Evolutionary conservation across 2,888 invertebrate genomes (phyloP).

Genomic region (Ochropleura plecta): DNA sequence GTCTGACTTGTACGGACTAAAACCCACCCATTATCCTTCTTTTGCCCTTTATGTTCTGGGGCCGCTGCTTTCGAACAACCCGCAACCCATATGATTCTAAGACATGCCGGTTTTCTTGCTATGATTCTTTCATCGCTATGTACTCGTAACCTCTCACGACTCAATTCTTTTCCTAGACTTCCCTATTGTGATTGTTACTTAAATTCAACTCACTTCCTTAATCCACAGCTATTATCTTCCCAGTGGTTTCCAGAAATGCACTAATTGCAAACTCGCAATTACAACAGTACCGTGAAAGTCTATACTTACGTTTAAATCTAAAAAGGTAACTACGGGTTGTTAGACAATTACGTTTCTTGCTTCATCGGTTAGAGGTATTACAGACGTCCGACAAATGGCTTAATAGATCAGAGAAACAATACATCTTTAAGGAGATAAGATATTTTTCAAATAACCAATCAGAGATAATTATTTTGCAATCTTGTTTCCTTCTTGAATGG

Average conservation of each 20-base stretch:
- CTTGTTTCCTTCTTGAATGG: background rate
- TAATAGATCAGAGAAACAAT: background rate
- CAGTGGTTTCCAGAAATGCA: slow-evolving; percentile 36
- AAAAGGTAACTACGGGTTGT: slow-evolving; percentile 39
- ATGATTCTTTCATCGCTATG: background rate
- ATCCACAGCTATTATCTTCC: slow-evolving; percentile 13
- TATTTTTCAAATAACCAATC: background rate
- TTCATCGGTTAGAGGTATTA: slow-evolving; percentile 14
- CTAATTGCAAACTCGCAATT: slow-evolving; percentile 29
- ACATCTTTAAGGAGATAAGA: background rate
- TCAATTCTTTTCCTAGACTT: background rate
- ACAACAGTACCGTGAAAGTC: slow-evolving; percentile 51
- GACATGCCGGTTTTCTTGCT: background rate
- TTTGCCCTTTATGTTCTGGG: too few species aligned
- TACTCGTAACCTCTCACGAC: background rate
- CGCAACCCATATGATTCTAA: background rate
- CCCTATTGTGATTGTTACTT: slow-evolving; percentile 11
- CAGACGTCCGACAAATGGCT: slow-evolving; percentile 5
- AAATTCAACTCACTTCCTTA: slow-evolving; percentile 1
- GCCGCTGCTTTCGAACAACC: too few species aligned
- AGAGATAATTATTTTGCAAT: background rate
- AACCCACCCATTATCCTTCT: too few species aligned
- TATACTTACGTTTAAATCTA: slow-evolving; percentile 51
- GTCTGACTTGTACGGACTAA: too few species aligned
- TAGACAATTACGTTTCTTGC: slow-evolving; percentile 52